Conservation (phyloP, 2,797 vertebrate species). For the Intellagama lesueurii region DNA sequence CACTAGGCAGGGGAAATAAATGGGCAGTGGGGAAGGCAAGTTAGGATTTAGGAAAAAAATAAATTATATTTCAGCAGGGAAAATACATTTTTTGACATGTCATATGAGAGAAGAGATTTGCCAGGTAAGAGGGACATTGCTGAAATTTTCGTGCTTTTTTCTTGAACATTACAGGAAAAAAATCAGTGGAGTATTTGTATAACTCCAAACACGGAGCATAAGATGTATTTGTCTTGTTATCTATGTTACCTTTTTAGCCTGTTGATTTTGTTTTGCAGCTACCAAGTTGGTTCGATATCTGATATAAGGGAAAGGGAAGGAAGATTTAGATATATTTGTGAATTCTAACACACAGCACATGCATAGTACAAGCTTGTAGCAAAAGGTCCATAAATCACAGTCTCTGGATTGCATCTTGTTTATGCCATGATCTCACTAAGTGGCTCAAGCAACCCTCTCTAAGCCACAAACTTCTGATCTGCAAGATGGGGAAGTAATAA, state of each 20-base stretch:
- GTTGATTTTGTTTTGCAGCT: conserved; percentile 87
- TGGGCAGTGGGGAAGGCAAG: not conserved
- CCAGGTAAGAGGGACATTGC: not conserved
- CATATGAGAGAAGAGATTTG: not conserved
- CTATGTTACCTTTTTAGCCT: conserved; percentile 81
- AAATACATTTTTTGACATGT: not conserved
- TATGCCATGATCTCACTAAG: not conserved
- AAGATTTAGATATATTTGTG: conserved; percentile 16
- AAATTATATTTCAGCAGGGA: not conserved
- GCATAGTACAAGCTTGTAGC: not conserved
- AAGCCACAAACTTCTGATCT: too few species aligned
- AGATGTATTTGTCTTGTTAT: not conserved
- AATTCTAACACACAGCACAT: not conserved
- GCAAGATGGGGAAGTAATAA: not conserved
- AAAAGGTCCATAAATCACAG: not conserved
- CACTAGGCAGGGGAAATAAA: not conserved
- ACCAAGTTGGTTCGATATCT: conserved; percentile 91
- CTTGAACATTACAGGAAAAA: not conserved
- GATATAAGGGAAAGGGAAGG: conserved; percentile 24
- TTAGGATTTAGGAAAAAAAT: not conserved
- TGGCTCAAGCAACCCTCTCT: not conserved
- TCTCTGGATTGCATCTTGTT: not conserved
- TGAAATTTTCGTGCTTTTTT: not conserved
- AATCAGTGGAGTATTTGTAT: too few species aligned
- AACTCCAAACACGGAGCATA: not conserved